Percentiles rank a stretch among this genome's conserved stretches.
phyloP scores from a whole-genome alignment of 2,888 invertebrate genomes.

The Scelioninae gen. 2 region DNA sequence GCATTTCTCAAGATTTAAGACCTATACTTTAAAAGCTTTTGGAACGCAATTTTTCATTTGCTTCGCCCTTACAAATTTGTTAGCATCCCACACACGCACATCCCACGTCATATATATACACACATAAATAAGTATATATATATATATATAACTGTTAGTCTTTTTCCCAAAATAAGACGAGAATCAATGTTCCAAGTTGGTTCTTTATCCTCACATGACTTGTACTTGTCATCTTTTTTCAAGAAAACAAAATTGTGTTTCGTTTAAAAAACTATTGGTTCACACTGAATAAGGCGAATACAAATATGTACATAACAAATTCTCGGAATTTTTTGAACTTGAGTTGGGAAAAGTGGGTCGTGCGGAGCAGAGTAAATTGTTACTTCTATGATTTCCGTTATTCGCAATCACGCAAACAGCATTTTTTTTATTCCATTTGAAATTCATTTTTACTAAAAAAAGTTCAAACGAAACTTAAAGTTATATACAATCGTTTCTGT shows the following conservation, averaged over 20 bases:
- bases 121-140: too few species aligned
- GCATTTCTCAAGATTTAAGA: slow-evolving; percentile 28
- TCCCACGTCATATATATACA: too few species aligned
- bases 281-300: not conserved
- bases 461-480: too few species aligned
- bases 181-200: slow-evolving; percentile 30
- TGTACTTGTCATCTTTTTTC: slow-evolving; percentile 15
- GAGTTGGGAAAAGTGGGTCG: slow-evolving; percentile 7
- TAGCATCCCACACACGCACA: slow-evolving; percentile 24
- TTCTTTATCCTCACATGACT: slow-evolving; percentile 13
- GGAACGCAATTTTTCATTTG: slow-evolving; percentile 29
- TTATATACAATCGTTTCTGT: too few species aligned
- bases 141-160: slow-evolving; percentile 28
- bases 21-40: slow-evolving; percentile 42
- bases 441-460: too few species aligned
- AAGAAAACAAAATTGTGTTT: slow-evolving; percentile 13
- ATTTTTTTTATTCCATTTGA: too few species aligned
- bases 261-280: slow-evolving; percentile 13
- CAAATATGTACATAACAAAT: slow-evolving; percentile 17
- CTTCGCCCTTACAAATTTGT: slow-evolving; percentile 9
- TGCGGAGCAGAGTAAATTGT: slow-evolving; percentile 11
- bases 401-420: too few species aligned
- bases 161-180: slow-evolving; percentile 23
- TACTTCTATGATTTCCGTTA: not conserved
- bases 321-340: slow-evolving; percentile 1